Conservation (phyloP, 2,888 invertebrate genomes). For the Mechanitis messenoides region DNA sequence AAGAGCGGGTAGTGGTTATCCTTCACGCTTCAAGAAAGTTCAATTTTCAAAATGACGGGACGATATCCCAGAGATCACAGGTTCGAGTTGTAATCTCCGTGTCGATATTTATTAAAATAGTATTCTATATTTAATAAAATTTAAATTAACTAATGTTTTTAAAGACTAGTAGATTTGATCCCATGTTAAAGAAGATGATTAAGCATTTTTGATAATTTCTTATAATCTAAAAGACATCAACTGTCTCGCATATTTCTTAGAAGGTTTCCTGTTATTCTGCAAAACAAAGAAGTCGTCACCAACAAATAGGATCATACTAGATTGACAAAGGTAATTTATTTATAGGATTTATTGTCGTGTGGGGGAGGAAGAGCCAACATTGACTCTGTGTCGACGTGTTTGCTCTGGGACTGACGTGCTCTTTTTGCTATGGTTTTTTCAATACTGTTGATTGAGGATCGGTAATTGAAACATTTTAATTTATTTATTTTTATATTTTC, state of each 20-base stretch:
- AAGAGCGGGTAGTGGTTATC: no score
- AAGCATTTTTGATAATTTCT: no score
- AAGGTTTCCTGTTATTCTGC: background rate
- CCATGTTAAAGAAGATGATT: no score
- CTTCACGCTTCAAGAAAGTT: no score
- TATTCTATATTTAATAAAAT: background rate
- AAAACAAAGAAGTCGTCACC: slow-evolving; percentile 26
- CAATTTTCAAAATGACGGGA: no score
- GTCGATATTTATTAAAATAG: no score
- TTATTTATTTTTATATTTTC: background rate
- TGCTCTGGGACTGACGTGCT: slow-evolving; percentile 44
- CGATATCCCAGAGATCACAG: no score
- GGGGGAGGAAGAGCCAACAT: slow-evolving; percentile 59
- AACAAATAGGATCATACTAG: slow-evolving; percentile 56
- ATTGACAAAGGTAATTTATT: slow-evolving; percentile 72
- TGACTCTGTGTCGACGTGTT: slow-evolving; percentile 69
- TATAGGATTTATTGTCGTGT: slow-evolving; percentile 64
- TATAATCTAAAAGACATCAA: no score
- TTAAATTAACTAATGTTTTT: no score
- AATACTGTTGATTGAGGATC: slow-evolving; percentile 17
- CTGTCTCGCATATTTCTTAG: background rate
- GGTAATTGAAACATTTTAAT: slow-evolving; percentile 3
- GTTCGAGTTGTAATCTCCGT: no score
- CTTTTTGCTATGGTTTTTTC: slow-evolving; percentile 35
- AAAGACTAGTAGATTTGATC: no score